Conservation (phyloP, 2,797 vertebrate species). For the Coregonus suidteri region DNA sequence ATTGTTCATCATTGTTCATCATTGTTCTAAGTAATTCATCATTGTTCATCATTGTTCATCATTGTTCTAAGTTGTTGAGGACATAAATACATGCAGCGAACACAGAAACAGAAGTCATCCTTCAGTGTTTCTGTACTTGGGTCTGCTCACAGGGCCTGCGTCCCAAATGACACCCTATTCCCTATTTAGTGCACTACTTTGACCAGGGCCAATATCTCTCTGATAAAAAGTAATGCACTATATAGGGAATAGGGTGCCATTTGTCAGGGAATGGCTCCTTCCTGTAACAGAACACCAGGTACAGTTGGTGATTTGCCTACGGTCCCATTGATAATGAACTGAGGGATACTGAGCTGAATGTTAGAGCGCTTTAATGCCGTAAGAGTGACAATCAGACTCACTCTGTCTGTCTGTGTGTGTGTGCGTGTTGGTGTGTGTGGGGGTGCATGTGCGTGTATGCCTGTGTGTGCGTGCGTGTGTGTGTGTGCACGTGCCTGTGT, state of each 20-base stretch:
- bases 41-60: no score
- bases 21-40: neutral
- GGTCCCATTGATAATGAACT: neutral
- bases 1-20: neutral
- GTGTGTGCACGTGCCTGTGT: slow-evolving; percentile 34
- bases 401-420: neutral
- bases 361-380: neutral
- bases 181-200: neutral
- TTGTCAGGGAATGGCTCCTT: neutral
- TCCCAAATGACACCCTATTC: neutral
- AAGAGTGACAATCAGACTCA: neutral
- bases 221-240: neutral
- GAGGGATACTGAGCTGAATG: neutral
- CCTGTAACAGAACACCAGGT: neutral
- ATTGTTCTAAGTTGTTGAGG: no score
- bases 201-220: neutral
- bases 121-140: neutral
- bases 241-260: neutral
- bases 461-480: neutral
- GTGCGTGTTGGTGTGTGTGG: neutral
- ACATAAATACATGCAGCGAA: no score
- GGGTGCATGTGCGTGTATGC: no score
- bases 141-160: neutral
- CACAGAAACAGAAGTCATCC: neutral
- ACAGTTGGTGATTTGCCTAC: neutral